phyloP scores from a whole-genome alignment of 2,113 vertebrate species.

The Ammospiza nelsoni region DNA sequence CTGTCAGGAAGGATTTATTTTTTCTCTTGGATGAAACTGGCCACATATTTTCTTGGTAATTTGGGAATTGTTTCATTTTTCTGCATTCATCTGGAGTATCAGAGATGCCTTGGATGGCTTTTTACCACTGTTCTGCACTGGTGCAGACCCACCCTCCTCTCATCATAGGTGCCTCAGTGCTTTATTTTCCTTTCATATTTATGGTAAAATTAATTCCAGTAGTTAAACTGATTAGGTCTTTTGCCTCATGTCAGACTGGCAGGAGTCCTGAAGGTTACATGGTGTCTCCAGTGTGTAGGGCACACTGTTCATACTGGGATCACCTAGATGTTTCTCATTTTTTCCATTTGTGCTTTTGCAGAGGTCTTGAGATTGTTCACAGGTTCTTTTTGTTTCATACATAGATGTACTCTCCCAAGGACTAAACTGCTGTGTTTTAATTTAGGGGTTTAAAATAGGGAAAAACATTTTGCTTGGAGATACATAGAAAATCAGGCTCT shows the following conservation, averaged over 20 bases:
- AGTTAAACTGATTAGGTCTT: neutral
- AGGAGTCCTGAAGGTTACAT: neutral
- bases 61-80: slow-evolving; percentile 30
- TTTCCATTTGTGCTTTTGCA: neutral
- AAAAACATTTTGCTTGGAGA: slow-evolving; percentile 30
- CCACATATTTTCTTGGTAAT: slow-evolving; percentile 25
- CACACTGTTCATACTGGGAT: neutral
- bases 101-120: neutral
- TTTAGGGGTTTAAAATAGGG: neutral
- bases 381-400: neutral
- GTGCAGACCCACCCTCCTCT: neutral
- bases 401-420: neutral
- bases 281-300: neutral
- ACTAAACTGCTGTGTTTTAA: neutral
- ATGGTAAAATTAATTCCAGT: neutral
- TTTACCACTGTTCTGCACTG: neutral
- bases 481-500: neutral
- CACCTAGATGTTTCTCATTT: neutral
- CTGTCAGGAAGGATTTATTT: slow-evolving; percentile 34
- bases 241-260: neutral
- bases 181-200: neutral
- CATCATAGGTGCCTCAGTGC: neutral
- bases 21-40: slow-evolving; percentile 28
- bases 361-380: neutral
- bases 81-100: neutral